These are phyloP conservation scores for Acrobasis repandana DNA, from an alignment of 2,888 invertebrate genomes.

Conservation along the genomic window DNA sequence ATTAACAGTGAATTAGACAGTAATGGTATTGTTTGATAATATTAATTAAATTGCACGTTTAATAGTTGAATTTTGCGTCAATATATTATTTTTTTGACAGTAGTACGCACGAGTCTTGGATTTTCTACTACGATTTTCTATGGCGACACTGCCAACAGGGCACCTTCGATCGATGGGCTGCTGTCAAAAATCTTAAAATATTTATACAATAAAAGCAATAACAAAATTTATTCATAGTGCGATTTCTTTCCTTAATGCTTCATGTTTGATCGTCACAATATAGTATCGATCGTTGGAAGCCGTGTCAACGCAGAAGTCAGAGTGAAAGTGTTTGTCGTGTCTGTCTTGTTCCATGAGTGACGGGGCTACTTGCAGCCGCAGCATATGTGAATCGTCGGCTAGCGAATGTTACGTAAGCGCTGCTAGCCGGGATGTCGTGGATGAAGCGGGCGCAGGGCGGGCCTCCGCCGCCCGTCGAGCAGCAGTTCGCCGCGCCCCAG, in stretches of 20 bases:
- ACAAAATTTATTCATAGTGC: conserved; percentile 36
- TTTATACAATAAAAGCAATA: conserved; percentile 50
- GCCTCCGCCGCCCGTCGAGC: conserved; percentile 54
- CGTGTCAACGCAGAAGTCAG: conserved; percentile 36
- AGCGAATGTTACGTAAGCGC: conserved; percentile 78
- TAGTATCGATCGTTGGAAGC: conserved; percentile 28
- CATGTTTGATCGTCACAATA: conserved; percentile 26
- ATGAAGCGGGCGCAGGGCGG: conserved; percentile 67
- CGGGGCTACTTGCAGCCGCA: conserved; percentile 59
- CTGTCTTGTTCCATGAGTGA: conserved; percentile 65
- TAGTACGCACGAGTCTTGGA: neutral
- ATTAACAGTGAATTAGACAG: too few species aligned
- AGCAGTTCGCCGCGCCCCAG: conserved; percentile 62
- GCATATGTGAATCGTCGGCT: conserved; percentile 66
- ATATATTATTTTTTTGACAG: neutral
- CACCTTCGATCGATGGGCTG: conserved; percentile 81
- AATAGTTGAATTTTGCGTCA: neutral
- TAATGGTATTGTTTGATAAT: too few species aligned
- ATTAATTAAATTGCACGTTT: too few species aligned
- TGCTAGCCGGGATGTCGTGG: conserved; percentile 75
- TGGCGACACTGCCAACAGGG: conserved; percentile 81
- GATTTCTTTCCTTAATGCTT: conserved; percentile 23
- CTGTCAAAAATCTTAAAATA: conserved; percentile 71
- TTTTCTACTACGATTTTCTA: conserved; percentile 28
- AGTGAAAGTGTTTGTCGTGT: conserved; percentile 70